A percentile compares a stretch with the other conserved stretches of the same genome.
These are phyloP conservation scores for Eupithecia subfuscata DNA, from an alignment of 2,888 invertebrate species.

Conservation along the genomic window DNA sequence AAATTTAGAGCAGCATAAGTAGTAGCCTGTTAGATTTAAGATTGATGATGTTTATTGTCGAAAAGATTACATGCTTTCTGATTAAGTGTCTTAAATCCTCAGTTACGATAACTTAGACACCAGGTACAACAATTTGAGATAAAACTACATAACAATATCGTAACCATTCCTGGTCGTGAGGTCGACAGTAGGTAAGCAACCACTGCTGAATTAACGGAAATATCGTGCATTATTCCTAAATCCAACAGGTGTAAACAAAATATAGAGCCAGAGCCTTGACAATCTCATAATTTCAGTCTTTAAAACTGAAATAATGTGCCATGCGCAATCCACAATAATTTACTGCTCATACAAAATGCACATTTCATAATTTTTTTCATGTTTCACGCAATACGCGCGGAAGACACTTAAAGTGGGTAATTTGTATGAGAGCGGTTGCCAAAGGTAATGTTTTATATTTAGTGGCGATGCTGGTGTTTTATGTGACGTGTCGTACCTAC, in stretches of 20 bases:
- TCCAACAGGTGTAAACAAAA: slow-evolving; percentile 13
- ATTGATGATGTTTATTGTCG: not conserved
- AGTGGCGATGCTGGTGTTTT: slow-evolving; percentile 36
- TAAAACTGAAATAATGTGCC: slow-evolving; percentile 23
- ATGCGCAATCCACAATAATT: slow-evolving; percentile 32
- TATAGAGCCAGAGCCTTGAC: slow-evolving; percentile 19
- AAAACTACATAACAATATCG: not conserved
- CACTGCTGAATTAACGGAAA: not conserved
- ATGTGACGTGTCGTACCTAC: slow-evolving; percentile 36
- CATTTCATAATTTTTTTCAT: slow-evolving; percentile 34
- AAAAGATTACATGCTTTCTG: not conserved
- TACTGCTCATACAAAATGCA: slow-evolving; percentile 35
- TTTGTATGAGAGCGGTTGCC: slow-evolving; percentile 43
- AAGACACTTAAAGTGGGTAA: slow-evolving; percentile 41
- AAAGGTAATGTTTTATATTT: slow-evolving; percentile 42
- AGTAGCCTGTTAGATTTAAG: not conserved
- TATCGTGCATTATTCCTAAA: slow-evolving; percentile 3
- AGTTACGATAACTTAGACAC: not conserved
- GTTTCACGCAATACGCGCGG: slow-evolving; percentile 44
- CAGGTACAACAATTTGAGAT: not conserved
- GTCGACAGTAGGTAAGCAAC: not conserved
- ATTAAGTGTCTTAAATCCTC: not conserved
- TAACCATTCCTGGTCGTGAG: not conserved
- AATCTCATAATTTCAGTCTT: slow-evolving; percentile 19
- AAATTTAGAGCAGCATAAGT: not conserved